Conservation (phyloP, 2,113 vertebrate species). For the Petroica traversi region DNA sequence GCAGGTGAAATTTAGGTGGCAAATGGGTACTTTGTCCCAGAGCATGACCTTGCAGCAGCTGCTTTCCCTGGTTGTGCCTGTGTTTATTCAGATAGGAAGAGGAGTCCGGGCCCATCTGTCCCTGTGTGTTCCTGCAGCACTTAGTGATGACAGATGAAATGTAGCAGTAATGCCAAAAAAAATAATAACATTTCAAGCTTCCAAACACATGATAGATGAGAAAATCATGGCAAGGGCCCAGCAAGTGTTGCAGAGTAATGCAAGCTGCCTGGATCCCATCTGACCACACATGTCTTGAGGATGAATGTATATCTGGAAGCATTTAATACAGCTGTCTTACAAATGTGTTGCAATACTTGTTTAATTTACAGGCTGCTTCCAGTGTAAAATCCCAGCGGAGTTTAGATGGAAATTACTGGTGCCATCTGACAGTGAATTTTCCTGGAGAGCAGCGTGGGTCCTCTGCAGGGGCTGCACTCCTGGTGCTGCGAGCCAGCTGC, state of each 20-base stretch:
- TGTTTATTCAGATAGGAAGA: slow-evolving; percentile 1
- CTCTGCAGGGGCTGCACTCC: neutral
- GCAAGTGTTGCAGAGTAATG: neutral
- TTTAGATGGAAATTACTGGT: neutral
- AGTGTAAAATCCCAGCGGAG: neutral
- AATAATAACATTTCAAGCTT: neutral
- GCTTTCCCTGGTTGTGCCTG: neutral
- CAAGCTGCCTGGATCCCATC: neutral
- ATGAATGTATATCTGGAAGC: slow-evolving; percentile 27
- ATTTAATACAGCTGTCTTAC: neutral
- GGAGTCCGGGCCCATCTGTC: slow-evolving; percentile 8
- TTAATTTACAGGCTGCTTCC: slow-evolving; percentile 12
- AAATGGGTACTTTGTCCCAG: neutral
- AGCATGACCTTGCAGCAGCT: neutral
- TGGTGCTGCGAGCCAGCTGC: accelerated
- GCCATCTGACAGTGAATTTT: neutral
- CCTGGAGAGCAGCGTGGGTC: accelerated
- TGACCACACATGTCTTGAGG: neutral
- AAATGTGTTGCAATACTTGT: neutral
- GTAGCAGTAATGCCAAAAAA: slow-evolving; percentile 1
- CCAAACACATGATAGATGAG: neutral
- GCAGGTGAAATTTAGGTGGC: neutral
- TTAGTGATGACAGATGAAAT: slow-evolving; percentile 11
- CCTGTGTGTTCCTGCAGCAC: slow-evolving; percentile 14
- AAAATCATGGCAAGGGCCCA: neutral